Base-by-base conservation (phyloP, 1,140 invertebrate genomes). In the Yoshiicerus persimilis region DNA sequence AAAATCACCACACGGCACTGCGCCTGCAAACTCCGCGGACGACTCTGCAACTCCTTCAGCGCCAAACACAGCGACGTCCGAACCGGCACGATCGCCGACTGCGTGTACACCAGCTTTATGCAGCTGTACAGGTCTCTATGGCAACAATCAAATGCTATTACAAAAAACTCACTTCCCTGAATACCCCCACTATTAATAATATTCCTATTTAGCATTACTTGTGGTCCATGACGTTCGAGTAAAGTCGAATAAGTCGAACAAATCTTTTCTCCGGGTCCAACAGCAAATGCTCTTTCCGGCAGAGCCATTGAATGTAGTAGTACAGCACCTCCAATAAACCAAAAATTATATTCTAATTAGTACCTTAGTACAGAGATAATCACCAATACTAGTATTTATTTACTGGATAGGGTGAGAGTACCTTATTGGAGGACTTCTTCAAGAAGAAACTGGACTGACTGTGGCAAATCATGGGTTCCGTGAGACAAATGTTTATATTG, bases 181-280 rank as follows among this genome's bases (percentile, higher is more conserved):
- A 23, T 39, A 25, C 9, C 25, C 23, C 23, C 11, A 87, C 25
- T 41, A 86, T 36, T 66, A 27, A 83, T 80, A n/a, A n/a, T n/a
- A n/a, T n/a, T n/a, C n/a, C n/a, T n/a, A n/a, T n/a, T n/a, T n/a
- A 41, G 5, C 10, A 56, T 85, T 89, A 90, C 89, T 87, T 89
- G 91, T 96, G 95, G 88, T 95, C 93, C 95, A 96, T 96, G 36
- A 94, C 93, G 56, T 94, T 92, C 91, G 95, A 95, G 91, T 96
- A 96, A 8, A 96, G 93, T 92, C 94, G 93, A 36, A 96, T 94
- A 32, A 96, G 93, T 83, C 94, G 93, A 11, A 94, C 93, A 92
- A 95, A 96, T 47, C 93, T 93, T 89, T 94, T 93, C 56, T 95
- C 93, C 5, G 94, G 93, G 92, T 96, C 95, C 11, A 91, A 88